phyloP scores from a whole-genome alignment of 2,888 invertebrate species.

The Hartigia nigra region DNA sequence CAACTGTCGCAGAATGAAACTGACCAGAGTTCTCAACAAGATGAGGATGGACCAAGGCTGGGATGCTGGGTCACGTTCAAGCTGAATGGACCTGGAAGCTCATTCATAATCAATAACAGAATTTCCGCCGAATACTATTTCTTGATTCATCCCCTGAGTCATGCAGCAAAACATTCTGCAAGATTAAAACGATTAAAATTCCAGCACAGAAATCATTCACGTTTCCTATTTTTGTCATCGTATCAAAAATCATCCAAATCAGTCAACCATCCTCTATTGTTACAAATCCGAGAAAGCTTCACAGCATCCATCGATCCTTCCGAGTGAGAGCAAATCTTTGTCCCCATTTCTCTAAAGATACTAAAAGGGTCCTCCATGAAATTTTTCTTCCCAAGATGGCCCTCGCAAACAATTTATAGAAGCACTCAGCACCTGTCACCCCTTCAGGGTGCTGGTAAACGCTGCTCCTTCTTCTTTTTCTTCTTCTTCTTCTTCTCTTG shows the following conservation, averaged over 20 bases:
- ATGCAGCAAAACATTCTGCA: not conserved
- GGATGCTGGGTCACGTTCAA: conserved; percentile 50
- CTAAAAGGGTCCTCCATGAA: conserved; percentile 10
- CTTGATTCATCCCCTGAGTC: not conserved
- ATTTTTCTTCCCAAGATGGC: conserved; percentile 27
- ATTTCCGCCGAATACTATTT: not conserved
- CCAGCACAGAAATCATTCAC: not conserved
- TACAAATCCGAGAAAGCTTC: not conserved
- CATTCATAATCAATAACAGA: conserved; percentile 54
- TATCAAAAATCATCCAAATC: not conserved
- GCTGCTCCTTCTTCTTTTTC: conserved; percentile 13
- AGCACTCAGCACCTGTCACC: conserved; percentile 59
- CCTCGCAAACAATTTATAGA: conserved; percentile 49
- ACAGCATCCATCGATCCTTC: not conserved
- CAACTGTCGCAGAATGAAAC: conserved; percentile 18
- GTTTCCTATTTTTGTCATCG: not conserved
- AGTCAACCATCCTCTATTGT: not conserved
- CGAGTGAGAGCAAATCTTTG: not conserved
- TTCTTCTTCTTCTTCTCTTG: conserved; percentile 17
- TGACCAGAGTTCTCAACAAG: conserved; percentile 23
- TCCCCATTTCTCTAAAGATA: conserved; percentile 8
- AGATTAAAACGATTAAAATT: not conserved
- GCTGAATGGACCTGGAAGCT: conserved; percentile 50
- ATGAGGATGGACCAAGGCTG: conserved; percentile 43
- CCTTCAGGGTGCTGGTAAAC: conserved; percentile 21